These are phyloP conservation scores for Brachirus orientalis DNA, from an alignment of 2,113 vertebrate genomes.

Conservation along the genomic window DNA sequence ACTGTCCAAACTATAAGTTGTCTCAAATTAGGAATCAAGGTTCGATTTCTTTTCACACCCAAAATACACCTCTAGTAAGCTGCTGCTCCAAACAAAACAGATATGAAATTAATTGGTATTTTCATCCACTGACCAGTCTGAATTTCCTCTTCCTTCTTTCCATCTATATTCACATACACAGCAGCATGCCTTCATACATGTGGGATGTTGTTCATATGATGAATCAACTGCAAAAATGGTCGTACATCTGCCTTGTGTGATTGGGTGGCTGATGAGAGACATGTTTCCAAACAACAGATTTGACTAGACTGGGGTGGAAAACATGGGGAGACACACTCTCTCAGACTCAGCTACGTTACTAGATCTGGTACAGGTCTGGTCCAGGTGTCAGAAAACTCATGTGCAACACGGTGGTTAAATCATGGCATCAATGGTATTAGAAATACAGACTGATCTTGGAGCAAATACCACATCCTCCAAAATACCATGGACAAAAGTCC, in stretches of 20 bases:
- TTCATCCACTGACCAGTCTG: too few relatives aligned
- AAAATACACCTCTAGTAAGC: neutral
- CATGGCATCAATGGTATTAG: too few relatives aligned
- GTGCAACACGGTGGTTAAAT: too few relatives aligned
- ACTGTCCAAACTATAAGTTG: constrained; percentile 30
- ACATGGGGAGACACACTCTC: neutral
- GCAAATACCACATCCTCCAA: constrained; percentile 3
- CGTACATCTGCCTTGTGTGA: constrained; percentile 9
- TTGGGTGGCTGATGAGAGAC: constrained; percentile 25
- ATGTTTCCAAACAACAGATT: constrained; percentile 20
- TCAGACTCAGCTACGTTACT: constrained; percentile 17
- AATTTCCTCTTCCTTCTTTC: neutral
- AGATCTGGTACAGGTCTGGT: constrained; percentile 1
- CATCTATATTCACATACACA: neutral
- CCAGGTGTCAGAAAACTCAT: too few relatives aligned
- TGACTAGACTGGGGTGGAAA: constrained; percentile 20
- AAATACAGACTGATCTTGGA: too few relatives aligned
- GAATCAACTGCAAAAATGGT: neutral
- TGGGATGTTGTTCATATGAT: neutral
- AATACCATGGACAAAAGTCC: too few relatives aligned
- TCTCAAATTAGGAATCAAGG: constrained; percentile 25
- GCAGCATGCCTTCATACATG: neutral
- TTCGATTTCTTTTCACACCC: constrained; percentile 1
- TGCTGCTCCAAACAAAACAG: neutral
- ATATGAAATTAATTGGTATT: too few relatives aligned